phyloP scores from a whole-genome alignment of 2,888 invertebrate genomes.

The Linnaemya vulpina region DNA sequence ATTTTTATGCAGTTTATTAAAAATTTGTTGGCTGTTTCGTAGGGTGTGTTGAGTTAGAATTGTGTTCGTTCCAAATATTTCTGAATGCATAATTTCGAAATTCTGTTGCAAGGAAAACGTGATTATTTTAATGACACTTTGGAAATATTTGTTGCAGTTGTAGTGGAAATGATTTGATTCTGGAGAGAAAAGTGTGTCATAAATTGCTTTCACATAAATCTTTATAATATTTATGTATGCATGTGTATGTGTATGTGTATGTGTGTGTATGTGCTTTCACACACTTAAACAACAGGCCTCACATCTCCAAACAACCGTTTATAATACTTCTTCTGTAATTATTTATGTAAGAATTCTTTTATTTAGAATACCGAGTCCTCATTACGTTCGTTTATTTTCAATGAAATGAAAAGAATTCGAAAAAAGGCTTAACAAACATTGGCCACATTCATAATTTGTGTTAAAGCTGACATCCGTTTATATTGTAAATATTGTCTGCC shows the following conservation, averaged over 20 bases:
- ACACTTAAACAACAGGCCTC: not conserved
- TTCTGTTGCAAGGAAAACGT: slow-evolving; percentile 35
- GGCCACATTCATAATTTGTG: slow-evolving; percentile 6
- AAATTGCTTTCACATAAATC: slow-evolving; percentile 32
- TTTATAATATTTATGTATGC: slow-evolving; percentile 16
- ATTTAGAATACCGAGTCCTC: slow-evolving; percentile 36
- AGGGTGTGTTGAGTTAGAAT: slow-evolving; percentile 23
- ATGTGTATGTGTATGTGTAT: no score
- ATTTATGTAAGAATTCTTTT: slow-evolving; percentile 20
- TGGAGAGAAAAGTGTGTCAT: slow-evolving; percentile 50
- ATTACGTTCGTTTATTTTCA: slow-evolving; percentile 52
- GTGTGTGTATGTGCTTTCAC: not conserved
- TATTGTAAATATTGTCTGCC: slow-evolving; percentile 1
- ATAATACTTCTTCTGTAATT: slow-evolving; percentile 8
- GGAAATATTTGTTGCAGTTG: slow-evolving; percentile 20
- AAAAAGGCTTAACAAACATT: slow-evolving; percentile 31
- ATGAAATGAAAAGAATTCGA: slow-evolving; percentile 18
- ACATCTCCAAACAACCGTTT: not conserved
- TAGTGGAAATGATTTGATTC: slow-evolving; percentile 6
- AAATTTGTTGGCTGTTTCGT: not conserved
- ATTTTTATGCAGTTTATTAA: slow-evolving; percentile 14
- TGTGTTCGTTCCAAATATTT: slow-evolving; percentile 11
- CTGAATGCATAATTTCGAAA: slow-evolving; percentile 26
- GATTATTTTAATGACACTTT: slow-evolving; percentile 67
- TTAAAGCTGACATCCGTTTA: not conserved